Conservation (phyloP, 2,797 vertebrate species). For the Malacoraja senta region DNA sequence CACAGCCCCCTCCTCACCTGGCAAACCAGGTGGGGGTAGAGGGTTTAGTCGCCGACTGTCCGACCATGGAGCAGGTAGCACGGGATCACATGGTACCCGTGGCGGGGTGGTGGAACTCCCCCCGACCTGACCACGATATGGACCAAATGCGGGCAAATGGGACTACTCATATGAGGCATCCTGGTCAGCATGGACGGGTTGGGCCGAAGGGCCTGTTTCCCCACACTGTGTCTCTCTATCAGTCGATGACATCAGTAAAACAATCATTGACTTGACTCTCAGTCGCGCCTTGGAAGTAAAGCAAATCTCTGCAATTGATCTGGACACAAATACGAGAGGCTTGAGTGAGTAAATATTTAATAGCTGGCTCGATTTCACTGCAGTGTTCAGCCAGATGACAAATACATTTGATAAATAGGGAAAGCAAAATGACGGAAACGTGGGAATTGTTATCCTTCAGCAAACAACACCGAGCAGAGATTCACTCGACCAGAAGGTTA, state of each 20-base stretch:
- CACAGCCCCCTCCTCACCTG: no score
- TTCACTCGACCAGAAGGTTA: not conserved
- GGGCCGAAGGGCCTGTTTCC: no score
- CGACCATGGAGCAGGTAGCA: no score
- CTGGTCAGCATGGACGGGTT: no score
- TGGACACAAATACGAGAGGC: not conserved
- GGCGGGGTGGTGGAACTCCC: no score
- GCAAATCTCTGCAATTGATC: not conserved
- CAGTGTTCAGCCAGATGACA: not conserved
- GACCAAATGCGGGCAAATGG: no score
- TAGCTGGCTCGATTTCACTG: not conserved
- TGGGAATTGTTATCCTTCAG: not conserved
- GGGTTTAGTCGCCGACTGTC: no score
- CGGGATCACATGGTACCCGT: no score
- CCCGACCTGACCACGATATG: no score
- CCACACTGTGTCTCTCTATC: no score
- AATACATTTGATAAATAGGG: not conserved
- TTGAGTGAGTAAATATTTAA: conserved; percentile 20
- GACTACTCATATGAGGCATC: no score
- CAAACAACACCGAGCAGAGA: not conserved
- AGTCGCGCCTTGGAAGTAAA: not conserved
- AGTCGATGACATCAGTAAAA: not conserved
- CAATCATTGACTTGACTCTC: not conserved
- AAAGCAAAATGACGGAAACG: not conserved
- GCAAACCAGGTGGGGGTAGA: no score